A percentile compares a stretch with the other conserved stretches of the same genome.
These are phyloP conservation scores for Tetramorium alpestre DNA, from an alignment of 1,140 invertebrate species.

Conservation along the genomic window DNA sequence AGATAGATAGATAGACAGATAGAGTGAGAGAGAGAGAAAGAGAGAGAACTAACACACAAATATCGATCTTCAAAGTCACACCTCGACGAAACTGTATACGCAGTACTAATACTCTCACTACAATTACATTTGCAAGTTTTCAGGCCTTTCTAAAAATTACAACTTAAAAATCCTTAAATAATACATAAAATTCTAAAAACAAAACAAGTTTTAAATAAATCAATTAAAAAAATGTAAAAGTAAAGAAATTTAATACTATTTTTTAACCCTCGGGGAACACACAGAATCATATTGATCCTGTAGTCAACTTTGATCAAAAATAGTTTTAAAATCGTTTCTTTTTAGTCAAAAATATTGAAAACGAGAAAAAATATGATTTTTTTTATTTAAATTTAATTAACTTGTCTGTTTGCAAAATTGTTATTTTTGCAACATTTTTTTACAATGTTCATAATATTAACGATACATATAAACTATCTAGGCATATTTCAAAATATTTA, in stretches of 20 bases:
- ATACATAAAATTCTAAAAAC: not conserved
- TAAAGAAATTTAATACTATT: not conserved
- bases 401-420: too few relatives aligned
- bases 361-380: too few relatives aligned
- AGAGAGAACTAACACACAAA: constrained; percentile 32
- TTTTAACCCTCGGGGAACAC: not conserved
- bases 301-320: too few relatives aligned
- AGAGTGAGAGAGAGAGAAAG: not conserved
- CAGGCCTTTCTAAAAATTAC: not conserved
- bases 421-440: too few relatives aligned
- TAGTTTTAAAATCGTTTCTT: too few relatives aligned
- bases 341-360: too few relatives aligned
- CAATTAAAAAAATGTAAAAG: not conserved
- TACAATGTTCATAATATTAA: too few relatives aligned
- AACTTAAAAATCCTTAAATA: constrained; percentile 10
- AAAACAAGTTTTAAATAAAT: not conserved
- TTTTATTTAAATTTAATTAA: too few relatives aligned
- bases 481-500: too few relatives aligned
- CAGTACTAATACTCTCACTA: constrained; percentile 31
- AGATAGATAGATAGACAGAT: not conserved
- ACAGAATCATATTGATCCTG: too few relatives aligned
- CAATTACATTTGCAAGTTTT: constrained; percentile 45
- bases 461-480: too few relatives aligned
- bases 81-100: constrained; percentile 47
- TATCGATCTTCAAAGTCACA: constrained; percentile 71